Evolutionary conservation across 2,888 invertebrate species (phyloP).

Genomic region (Netelia melanura): DNA sequence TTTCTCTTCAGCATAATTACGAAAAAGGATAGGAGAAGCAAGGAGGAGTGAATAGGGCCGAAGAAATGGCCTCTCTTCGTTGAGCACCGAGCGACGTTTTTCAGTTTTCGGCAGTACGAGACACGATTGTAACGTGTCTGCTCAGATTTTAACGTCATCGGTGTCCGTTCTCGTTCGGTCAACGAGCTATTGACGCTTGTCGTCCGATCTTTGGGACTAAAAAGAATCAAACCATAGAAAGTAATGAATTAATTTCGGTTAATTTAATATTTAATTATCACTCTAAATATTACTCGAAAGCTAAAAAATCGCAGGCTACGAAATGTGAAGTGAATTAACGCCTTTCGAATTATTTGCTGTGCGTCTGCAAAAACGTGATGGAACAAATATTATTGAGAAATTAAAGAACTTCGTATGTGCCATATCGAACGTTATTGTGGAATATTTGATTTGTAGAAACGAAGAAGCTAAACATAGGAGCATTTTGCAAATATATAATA

Average conservation of each 20-base stretch:
- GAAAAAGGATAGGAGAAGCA: constrained; percentile 21
- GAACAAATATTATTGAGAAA: neutral
- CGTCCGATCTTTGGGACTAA: neutral
- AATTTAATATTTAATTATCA: constrained; percentile 11
- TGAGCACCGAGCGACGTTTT: constrained; percentile 17
- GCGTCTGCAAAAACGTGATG: constrained; percentile 17
- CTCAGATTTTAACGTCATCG: constrained; percentile 6
- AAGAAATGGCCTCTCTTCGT: neutral
- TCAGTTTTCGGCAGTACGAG: constrained; percentile 51
- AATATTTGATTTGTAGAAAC: constrained; percentile 21
- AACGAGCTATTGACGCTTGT: constrained; percentile 12
- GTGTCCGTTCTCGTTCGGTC: neutral
- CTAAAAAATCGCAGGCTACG: neutral
- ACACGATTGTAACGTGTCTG: constrained; percentile 28
- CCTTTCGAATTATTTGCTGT: constrained; percentile 8
- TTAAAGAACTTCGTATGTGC: constrained; percentile 4
- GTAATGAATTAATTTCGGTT: constrained; percentile 4
- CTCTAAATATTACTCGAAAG: neutral
- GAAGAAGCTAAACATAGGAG: neutral
- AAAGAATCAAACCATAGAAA: neutral
- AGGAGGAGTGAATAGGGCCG: neutral
- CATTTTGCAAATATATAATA: neutral
- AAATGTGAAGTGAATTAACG: constrained; percentile 43
- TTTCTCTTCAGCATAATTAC: constrained; percentile 30
- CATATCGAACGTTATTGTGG: constrained; percentile 7